Evolutionary conservation across 2,888 invertebrate genomes (phyloP), one percentile per base, ranked within the genome.

Genomic region (Leucania comma): DNA sequence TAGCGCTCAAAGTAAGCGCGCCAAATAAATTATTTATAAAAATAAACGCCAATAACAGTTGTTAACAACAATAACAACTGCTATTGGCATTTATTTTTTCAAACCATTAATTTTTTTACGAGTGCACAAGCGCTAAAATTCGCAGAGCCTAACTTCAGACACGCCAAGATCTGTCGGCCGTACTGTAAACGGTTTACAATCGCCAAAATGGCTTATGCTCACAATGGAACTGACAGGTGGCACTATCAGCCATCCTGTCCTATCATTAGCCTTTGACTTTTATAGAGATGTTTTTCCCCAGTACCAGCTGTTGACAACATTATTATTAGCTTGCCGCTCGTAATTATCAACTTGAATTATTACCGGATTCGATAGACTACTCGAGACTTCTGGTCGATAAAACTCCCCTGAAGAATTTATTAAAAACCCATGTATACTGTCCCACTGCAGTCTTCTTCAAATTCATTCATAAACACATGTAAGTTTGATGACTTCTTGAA

Each of bases 271-370:
- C 53, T n/a, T 32, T 38, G 38, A 72, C 67, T 56, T 67, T 72
- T 78, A 75, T 59, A 66, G 3, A 66, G 35, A 63, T 73, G 56
- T 67, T 67, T 66, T 50, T 35, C 42, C 62, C 62, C 54, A 22
- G 22, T 54, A 63, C 73, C 79, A 67, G 74, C 59, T 64, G 80
- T 63, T 79, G 60, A 77, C 80, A 57, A 57, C 51, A 42, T 64
- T 74, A 79, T 79, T 79, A 66, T 67, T 56, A 73, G 22, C 22
- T 29, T 12, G 2, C 20, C 48, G 26, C 8, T 1, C n/a, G 63
- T 26, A 64, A 72, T 64, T 60, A 60, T 56, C 26, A 53, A 29
- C 48, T 61, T 65, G 38, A 65, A 72, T 72, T 51, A 78, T 57
- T 38, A 61, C 24, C 1, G 38, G 51, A 53, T 78, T 64, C n/a